Evolutionary conservation across 2,113 vertebrate genomes (phyloP).

Genomic region (Axis porcinus): DNA sequence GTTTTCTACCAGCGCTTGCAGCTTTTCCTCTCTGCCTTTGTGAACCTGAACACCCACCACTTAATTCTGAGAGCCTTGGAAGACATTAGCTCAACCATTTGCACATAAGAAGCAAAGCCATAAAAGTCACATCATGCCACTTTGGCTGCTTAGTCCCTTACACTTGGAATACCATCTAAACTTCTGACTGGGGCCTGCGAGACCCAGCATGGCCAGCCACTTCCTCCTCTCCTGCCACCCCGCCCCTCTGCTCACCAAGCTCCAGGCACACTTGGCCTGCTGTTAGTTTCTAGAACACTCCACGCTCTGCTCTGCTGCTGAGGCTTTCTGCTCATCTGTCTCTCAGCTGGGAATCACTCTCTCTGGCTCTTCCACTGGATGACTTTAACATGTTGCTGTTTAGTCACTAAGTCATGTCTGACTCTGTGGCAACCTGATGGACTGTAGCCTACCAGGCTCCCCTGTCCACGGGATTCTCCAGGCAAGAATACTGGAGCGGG

Average conservation of each 20-base stretch:
- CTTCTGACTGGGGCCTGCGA: no score
- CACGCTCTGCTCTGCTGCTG: neutral
- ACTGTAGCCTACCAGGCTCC: neutral
- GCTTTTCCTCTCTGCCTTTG: neutral
- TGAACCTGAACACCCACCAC: neutral
- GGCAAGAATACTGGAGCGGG: neutral
- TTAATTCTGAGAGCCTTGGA: neutral
- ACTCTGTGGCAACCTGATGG: neutral
- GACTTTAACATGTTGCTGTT: accelerated
- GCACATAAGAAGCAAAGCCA: neutral
- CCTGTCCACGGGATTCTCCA: neutral
- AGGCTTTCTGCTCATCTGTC: neutral
- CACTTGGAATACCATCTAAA: neutral
- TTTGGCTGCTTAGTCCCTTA: neutral
- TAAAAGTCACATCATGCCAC: neutral
- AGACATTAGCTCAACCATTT: neutral
- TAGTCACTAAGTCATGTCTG: neutral
- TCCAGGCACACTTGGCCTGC: neutral
- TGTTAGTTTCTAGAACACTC: neutral
- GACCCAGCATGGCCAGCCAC: neutral
- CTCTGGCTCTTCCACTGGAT: neutral
- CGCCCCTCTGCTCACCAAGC: neutral
- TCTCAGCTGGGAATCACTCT: neutral
- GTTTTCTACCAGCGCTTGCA: no score
- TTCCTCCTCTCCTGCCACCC: neutral